phyloP scores from a whole-genome alignment of 2,113 vertebrate genomes.

The Thymallus thymallus region DNA sequence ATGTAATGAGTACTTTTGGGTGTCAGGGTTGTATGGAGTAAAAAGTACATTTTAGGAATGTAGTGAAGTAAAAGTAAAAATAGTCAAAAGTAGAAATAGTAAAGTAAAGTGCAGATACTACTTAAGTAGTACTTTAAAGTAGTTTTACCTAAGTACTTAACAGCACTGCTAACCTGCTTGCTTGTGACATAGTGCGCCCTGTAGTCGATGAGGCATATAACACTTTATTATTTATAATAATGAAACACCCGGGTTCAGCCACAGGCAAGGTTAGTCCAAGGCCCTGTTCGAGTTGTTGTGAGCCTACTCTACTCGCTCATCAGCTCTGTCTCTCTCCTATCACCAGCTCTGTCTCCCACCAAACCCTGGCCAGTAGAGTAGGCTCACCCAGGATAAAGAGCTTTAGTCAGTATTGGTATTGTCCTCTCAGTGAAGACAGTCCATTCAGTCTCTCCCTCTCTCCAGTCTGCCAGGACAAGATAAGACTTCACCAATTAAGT shows the following conservation, averaged over 20 bases:
- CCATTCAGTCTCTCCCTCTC: conserved; percentile 46
- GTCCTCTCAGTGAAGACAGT: conserved; percentile 44
- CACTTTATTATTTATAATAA: not conserved
- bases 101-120: too few relatives aligned
- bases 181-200: conserved; percentile 56
- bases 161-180: conserved; percentile 6
- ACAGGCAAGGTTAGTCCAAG: not conserved
- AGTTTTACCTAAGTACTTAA: too few relatives aligned
- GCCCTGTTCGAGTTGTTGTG: not conserved
- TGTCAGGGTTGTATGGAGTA: too few relatives aligned
- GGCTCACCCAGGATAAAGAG: conserved; percentile 33
- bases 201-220: not conserved
- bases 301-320: not conserved
- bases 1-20: too few relatives aligned
- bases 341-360: not conserved
- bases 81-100: too few relatives aligned
- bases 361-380: not conserved
- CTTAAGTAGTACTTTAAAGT: too few relatives aligned
- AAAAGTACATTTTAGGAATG: too few relatives aligned
- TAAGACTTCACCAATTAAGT: conserved; percentile 58
- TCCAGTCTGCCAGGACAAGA: conserved; percentile 50
- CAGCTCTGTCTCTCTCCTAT: not conserved
- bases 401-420: conserved; percentile 34
- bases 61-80: too few relatives aligned
- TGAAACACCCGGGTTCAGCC: not conserved